These are phyloP conservation scores for Metalampra italica DNA, from an alignment of 2,888 invertebrate species.

Conservation along the genomic window DNA sequence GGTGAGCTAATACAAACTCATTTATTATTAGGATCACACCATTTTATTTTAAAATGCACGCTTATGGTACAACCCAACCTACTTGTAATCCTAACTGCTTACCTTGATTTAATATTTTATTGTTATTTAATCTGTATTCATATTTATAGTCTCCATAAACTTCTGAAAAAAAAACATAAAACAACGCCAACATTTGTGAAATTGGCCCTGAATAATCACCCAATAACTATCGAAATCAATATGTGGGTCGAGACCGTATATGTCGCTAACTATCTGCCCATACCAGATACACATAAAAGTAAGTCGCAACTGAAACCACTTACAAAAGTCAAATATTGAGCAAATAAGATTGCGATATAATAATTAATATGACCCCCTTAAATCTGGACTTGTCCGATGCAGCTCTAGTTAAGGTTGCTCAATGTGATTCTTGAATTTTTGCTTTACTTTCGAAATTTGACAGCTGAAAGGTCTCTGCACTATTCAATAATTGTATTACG, in stretches of 20 bases:
- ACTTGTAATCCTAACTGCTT: too few relatives aligned
- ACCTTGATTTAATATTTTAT: too few relatives aligned
- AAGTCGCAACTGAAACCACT: slow-evolving; percentile 14
- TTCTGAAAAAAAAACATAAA: too few relatives aligned
- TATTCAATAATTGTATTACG: neutral
- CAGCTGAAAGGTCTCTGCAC: neutral
- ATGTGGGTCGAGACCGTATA: neutral
- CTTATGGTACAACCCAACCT: too few relatives aligned
- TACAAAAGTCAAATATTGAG: slow-evolving; percentile 32
- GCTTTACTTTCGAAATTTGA: slow-evolving; percentile 10
- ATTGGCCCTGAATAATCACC: neutral
- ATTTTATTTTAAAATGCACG: too few relatives aligned
- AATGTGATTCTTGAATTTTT: slow-evolving; percentile 24
- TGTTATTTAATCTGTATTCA: too few relatives aligned
- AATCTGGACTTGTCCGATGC: slow-evolving; percentile 33
- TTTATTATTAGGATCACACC: neutral
- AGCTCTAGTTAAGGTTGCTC: slow-evolving; percentile 26
- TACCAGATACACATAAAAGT: slow-evolving; percentile 20
- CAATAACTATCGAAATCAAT: neutral
- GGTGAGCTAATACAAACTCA: slow-evolving; percentile 37
- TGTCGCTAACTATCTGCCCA: neutral
- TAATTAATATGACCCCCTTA: slow-evolving; percentile 44
- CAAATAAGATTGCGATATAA: slow-evolving; percentile 39
- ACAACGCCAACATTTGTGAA: neutral
- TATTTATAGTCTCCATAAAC: too few relatives aligned